phyloP scores from a whole-genome alignment of 2,888 invertebrate genomes.

The Drosophila niveifrons region DNA sequence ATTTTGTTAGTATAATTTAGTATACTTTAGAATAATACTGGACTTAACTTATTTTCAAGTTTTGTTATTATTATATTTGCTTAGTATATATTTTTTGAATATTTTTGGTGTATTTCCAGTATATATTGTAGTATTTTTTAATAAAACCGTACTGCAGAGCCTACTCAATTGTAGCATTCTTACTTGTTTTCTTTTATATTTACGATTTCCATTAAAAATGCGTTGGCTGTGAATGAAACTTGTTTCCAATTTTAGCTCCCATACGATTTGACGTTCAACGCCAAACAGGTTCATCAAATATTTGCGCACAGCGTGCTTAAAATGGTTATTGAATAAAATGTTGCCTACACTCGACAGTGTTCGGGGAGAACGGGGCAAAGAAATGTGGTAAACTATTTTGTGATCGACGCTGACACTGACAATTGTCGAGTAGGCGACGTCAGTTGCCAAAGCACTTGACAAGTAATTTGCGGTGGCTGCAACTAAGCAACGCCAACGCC shows the following conservation, averaged over 20 bases:
- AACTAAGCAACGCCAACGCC: slow-evolving; percentile 47
- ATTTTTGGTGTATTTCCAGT: too few relatives aligned
- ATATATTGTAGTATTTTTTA: too few relatives aligned
- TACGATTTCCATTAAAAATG: slow-evolving; percentile 6
- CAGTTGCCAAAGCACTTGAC: slow-evolving; percentile 54
- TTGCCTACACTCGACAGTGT: slow-evolving; percentile 40
- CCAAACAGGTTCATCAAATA: slow-evolving; percentile 52
- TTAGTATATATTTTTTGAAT: too few relatives aligned
- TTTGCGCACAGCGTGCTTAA: slow-evolving; percentile 26
- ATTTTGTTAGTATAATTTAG: too few relatives aligned
- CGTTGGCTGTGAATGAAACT: slow-evolving; percentile 5
- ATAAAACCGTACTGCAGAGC: too few relatives aligned
- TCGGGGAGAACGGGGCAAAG: neutral
- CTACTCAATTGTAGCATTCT: too few relatives aligned
- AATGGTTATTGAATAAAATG: slow-evolving; percentile 54
- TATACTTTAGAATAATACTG: too few relatives aligned
- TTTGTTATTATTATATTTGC: too few relatives aligned
- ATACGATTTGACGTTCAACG: slow-evolving; percentile 22
- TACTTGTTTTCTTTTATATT: neutral
- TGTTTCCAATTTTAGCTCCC: slow-evolving; percentile 28
- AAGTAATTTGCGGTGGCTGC: slow-evolving; percentile 57
- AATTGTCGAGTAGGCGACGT: slow-evolving; percentile 45
- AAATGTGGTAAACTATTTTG: slow-evolving; percentile 28
- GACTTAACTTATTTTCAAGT: too few relatives aligned
- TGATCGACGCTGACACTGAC: slow-evolving; percentile 31